Percentiles rank a stretch among this genome's conserved stretches.
phyloP scores from a whole-genome alignment of 2,888 invertebrate genomes.

The Gonocerus acuteangulatus region DNA sequence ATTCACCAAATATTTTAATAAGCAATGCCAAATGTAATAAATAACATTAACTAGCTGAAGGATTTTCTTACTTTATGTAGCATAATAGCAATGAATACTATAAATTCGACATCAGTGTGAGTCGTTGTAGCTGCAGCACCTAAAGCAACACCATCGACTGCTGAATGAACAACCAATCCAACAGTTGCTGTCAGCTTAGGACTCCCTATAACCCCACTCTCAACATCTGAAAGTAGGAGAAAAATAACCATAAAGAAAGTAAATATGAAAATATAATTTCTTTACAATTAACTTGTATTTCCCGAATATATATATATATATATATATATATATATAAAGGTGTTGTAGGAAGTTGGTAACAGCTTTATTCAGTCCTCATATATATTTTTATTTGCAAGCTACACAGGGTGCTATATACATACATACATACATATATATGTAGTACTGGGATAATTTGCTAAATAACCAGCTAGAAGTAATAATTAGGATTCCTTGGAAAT shows the following conservation, averaged over 20 bases:
- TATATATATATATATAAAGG: no score
- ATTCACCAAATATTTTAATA: no score
- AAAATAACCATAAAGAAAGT: no score
- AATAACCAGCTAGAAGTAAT: no score
- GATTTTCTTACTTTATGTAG: slow-evolving; percentile 70
- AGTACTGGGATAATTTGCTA: no score
- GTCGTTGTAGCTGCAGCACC: slow-evolving; percentile 97
- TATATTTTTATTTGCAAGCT: no score
- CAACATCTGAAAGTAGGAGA: slow-evolving; percentile 41
- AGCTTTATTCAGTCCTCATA: no score
- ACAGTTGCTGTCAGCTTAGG: slow-evolving; percentile 86
- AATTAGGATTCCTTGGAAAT: no score
- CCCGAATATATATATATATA: not conserved
- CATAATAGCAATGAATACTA: slow-evolving; percentile 98
- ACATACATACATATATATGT: not conserved
- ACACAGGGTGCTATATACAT: not conserved
- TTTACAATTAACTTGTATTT: not conserved
- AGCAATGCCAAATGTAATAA: no score
- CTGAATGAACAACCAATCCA: slow-evolving; percentile 95
- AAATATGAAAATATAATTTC: not conserved
- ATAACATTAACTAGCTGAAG: no score
- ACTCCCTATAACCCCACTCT: slow-evolving; percentile 40
- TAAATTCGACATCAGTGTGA: slow-evolving; percentile 92
- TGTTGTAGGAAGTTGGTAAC: no score
- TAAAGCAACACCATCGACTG: slow-evolving; percentile 93